Conservation (phyloP, 2,797 vertebrate genomes). For the Triplophysa yarkandensis region DNA sequence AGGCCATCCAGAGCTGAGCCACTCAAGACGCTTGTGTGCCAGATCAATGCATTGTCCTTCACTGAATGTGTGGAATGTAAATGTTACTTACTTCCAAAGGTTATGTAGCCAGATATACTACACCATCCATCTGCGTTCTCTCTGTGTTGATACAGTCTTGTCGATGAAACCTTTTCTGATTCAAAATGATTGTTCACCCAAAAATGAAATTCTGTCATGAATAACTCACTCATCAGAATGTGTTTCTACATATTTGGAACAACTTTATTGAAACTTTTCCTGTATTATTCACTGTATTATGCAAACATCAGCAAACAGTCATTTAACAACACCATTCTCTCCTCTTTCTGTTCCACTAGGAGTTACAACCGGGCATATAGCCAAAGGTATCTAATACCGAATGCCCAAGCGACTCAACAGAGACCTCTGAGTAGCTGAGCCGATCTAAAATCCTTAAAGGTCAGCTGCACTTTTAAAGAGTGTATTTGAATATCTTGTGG, state of each 20-base stretch:
- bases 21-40: not conserved
- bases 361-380: slow-evolving; percentile 45
- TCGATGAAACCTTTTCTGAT: not conserved
- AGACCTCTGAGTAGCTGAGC: slow-evolving; percentile 40
- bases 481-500: slow-evolving; percentile 53
- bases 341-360: not conserved
- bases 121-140: not conserved
- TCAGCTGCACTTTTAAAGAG: slow-evolving; percentile 61
- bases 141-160: not conserved
- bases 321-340: slow-evolving; percentile 6
- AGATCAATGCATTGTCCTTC: slow-evolving; percentile 31
- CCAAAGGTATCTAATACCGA: slow-evolving; percentile 38
- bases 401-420: slow-evolving; percentile 4
- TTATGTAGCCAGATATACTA: slow-evolving; percentile 6
- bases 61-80: slow-evolving; percentile 27
- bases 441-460: slow-evolving; percentile 64
- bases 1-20: slow-evolving; percentile 11
- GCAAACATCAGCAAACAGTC: not conserved
- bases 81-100: slow-evolving; percentile 33
- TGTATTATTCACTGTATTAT: too few relatives aligned
- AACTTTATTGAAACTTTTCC: too few relatives aligned
- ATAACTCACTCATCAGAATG: too few relatives aligned
- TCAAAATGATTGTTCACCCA: too few relatives aligned
- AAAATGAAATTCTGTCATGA: too few relatives aligned
- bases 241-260: too few relatives aligned